These are phyloP conservation scores for Emberiza fucata DNA, from an alignment of 2,113 vertebrate species.

Conservation along the genomic window DNA sequence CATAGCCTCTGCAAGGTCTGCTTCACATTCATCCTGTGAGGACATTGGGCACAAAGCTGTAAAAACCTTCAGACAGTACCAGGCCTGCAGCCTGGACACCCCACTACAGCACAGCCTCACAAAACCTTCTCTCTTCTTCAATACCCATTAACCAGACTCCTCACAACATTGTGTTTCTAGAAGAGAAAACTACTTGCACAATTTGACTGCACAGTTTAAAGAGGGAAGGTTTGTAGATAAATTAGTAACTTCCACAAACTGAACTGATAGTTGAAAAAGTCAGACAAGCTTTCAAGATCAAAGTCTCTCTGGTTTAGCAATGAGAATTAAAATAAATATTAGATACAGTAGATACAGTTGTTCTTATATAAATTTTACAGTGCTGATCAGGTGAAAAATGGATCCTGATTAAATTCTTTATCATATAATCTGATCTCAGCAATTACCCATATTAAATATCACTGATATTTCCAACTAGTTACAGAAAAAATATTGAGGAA, in stretches of 20 bases:
- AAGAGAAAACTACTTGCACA: background rate
- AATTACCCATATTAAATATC: background rate
- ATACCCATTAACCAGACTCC: background rate
- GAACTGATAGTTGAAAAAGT: background rate
- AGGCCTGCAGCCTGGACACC: background rate
- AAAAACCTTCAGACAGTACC: background rate
- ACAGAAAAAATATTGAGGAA: background rate
- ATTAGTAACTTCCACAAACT: background rate
- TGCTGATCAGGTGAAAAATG: background rate
- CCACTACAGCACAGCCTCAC: background rate
- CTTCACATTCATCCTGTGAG: slow-evolving; percentile 88
- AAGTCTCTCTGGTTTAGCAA: background rate
- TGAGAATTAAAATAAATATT: background rate
- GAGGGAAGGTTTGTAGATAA: background rate
- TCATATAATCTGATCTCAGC: background rate
- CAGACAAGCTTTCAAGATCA: background rate
- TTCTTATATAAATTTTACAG: background rate
- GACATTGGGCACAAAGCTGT: background rate
- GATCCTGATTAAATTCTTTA: background rate
- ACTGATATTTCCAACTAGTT: background rate
- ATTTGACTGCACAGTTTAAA: background rate
- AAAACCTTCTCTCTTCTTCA: background rate
- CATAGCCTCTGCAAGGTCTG: slow-evolving; percentile 89
- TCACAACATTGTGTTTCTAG: background rate
- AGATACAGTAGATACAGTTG: background rate